Conservation (phyloP, 92 coral and sea anemone genomes). For the Porites evermanni region DNA sequence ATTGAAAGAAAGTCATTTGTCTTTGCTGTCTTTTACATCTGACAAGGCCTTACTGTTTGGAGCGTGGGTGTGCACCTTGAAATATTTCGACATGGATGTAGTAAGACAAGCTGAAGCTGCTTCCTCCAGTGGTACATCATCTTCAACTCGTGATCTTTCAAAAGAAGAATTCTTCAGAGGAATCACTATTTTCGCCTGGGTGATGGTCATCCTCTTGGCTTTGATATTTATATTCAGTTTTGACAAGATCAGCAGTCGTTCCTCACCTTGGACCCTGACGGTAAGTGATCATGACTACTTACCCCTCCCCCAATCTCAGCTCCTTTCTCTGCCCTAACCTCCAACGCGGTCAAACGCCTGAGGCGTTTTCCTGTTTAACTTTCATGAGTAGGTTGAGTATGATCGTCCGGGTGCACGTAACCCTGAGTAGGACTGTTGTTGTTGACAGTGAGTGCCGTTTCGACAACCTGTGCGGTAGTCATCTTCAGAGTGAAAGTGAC, state of each 20-base stretch:
- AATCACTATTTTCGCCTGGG: slow-evolving; percentile 36
- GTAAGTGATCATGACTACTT: background rate
- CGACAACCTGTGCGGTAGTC: no score
- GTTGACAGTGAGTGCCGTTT: no score
- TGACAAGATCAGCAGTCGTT: slow-evolving; percentile 28
- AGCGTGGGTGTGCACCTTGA: slow-evolving; percentile 37
- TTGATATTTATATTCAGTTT: slow-evolving; percentile 23
- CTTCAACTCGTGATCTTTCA: background rate
- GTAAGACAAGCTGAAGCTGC: background rate
- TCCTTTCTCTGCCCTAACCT: background rate
- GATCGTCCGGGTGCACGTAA: no score
- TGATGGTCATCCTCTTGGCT: slow-evolving; percentile 19
- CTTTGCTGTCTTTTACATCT: background rate
- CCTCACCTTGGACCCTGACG: slow-evolving; percentile 30
- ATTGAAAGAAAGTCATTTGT: no score
- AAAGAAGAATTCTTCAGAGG: slow-evolving; percentile 32
- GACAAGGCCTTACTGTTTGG: slow-evolving; percentile 20
- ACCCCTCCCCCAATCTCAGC: background rate
- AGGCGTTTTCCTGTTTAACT: no score
- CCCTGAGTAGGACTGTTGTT: no score
- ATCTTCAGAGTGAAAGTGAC: no score
- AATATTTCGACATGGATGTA: slow-evolving; percentile 18
- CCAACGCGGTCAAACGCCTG: no score
- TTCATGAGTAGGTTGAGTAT: no score
- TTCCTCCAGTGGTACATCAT: no score